Conservation (phyloP, 2,888 invertebrate genomes). For the Encarsia formosa region DNA sequence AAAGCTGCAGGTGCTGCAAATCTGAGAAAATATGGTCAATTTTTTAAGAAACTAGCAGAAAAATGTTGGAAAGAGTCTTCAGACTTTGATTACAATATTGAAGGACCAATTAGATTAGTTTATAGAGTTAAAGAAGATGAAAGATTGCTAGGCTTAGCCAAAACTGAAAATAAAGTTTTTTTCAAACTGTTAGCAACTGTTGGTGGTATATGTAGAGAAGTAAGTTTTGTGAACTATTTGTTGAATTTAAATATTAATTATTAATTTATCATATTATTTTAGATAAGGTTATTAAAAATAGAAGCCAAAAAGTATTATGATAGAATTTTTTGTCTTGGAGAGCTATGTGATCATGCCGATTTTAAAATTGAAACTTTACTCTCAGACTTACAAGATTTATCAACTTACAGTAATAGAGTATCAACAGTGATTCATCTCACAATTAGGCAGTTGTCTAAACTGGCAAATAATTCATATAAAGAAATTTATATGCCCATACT, state of each 20-base stretch:
- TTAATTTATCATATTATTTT: constrained; percentile 5
- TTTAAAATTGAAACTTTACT: constrained; percentile 38
- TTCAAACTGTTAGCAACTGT: constrained; percentile 77
- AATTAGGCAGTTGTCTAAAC: constrained; percentile 41
- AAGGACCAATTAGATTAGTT: constrained; percentile 44
- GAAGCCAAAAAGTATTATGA: constrained; percentile 63
- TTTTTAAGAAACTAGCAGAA: constrained; percentile 53
- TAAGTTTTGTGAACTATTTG: background rate
- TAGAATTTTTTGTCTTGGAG: constrained; percentile 48
- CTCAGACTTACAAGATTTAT: constrained; percentile 44
- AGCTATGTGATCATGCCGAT: constrained; percentile 49
- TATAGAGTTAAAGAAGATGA: constrained; percentile 61
- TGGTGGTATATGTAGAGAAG: constrained; percentile 72
- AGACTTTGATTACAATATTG: constrained; percentile 39
- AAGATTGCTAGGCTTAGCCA: constrained; percentile 65
- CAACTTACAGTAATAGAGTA: constrained; percentile 40
- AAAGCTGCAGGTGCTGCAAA: constrained; percentile 56
- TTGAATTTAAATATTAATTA: background rate
- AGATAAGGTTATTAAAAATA: constrained; percentile 60
- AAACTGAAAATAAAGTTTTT: constrained; percentile 78
- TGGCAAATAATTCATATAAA: constrained; percentile 35
- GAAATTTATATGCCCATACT: constrained; percentile 47
- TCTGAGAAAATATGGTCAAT: constrained; percentile 55
- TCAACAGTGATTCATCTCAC: constrained; percentile 39
- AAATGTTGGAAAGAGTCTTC: constrained; percentile 35